Evolutionary conservation across 2,113 vertebrate species (phyloP).

Genomic region (Colius striatus): DNA sequence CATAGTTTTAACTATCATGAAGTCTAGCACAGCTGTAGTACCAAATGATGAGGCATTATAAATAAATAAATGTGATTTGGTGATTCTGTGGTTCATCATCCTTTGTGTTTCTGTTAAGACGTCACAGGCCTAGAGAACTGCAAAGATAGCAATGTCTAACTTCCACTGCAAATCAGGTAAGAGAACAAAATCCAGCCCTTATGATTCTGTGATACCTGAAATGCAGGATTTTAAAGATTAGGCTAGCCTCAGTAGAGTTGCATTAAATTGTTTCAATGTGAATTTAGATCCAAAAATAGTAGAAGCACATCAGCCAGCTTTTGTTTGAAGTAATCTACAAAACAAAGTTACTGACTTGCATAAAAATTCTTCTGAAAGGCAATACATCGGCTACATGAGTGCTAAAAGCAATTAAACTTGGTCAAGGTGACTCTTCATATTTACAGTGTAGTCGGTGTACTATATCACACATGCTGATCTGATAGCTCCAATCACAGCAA

Average conservation of each 20-base stretch:
- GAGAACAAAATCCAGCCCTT: no score
- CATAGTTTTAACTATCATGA: background rate
- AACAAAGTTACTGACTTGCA: background rate
- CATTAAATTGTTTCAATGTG: background rate
- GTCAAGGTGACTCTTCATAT: background rate
- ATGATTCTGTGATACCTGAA: no score
- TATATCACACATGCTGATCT: background rate
- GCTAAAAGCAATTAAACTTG: background rate
- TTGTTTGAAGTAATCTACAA: background rate
- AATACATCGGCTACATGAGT: background rate
- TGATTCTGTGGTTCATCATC: background rate
- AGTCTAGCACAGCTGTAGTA: background rate
- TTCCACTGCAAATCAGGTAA: background rate
- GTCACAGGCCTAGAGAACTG: background rate
- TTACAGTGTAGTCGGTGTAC: background rate
- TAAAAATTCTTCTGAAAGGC: background rate
- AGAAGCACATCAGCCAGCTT: background rate
- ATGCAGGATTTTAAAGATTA: background rate
- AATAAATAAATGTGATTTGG: rapidly evolving
- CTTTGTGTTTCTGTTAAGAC: rapidly evolving
- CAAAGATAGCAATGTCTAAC: background rate
- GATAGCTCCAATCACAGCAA: background rate
- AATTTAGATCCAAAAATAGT: background rate
- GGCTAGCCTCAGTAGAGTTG: background rate
- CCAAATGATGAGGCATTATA: background rate